A percentile compares a stretch with the other conserved stretches of the same genome.
phyloP scores from a whole-genome alignment of 2,797 vertebrate species.

The Brachyalestes nurse region DNA sequence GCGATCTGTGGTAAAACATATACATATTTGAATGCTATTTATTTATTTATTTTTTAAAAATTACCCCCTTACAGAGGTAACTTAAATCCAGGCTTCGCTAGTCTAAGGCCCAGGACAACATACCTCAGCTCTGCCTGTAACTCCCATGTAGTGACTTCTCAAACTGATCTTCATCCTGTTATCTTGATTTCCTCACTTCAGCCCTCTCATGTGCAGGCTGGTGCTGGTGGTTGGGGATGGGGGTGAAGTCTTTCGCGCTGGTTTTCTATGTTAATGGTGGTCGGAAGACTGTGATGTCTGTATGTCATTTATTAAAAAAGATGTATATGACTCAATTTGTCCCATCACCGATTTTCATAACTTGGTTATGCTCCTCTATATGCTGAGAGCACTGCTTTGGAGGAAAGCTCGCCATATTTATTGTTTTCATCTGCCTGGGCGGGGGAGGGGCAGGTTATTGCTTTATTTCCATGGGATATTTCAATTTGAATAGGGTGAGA shows the following conservation, averaged over 20 bases:
- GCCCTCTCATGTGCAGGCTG: slow-evolving; percentile 21
- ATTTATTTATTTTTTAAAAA: too few relatives aligned
- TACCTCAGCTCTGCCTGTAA: background rate
- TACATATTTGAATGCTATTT: too few relatives aligned
- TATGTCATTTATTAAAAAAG: slow-evolving; percentile 65
- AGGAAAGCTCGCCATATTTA: slow-evolving; percentile 60
- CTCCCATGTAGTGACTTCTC: slow-evolving; percentile 47
- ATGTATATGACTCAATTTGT: slow-evolving; percentile 68
- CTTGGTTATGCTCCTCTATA: slow-evolving; percentile 60
- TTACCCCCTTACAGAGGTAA: too few relatives aligned
- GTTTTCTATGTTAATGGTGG: slow-evolving; percentile 55
- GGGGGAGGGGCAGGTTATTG: slow-evolving; percentile 56
- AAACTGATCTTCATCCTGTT: slow-evolving; percentile 59
- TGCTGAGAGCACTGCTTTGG: slow-evolving; percentile 57
- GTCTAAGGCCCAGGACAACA: too few relatives aligned
- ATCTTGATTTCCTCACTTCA: slow-evolving; percentile 54
- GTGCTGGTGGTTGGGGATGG: background rate
- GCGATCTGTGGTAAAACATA: too few relatives aligned
- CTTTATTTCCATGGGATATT: slow-evolving; percentile 63
- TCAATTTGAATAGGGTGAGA: slow-evolving; percentile 58
- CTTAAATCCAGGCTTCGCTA: too few relatives aligned
- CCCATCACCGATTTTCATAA: slow-evolving; percentile 67
- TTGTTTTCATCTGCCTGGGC: slow-evolving; percentile 56
- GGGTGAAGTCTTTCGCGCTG: slow-evolving; percentile 17
- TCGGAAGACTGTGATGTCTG: slow-evolving; percentile 57